A percentile compares a stretch with the other conserved stretches of the same genome.
Evolutionary conservation across 2,888 invertebrate genomes (phyloP).

Genomic region (Saturnia japonica): DNA sequence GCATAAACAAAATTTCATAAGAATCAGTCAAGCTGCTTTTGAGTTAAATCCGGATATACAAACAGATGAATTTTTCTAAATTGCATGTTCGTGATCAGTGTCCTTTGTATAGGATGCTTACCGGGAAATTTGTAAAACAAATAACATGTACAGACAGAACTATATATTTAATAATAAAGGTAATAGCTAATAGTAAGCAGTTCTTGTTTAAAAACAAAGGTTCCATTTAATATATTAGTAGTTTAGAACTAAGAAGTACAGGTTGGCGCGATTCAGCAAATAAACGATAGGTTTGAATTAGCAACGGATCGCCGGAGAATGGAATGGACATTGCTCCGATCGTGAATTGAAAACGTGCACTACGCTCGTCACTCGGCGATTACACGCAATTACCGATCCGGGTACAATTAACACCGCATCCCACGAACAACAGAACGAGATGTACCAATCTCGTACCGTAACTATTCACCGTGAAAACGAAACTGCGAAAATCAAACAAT

Average conservation of each 20-base stretch:
- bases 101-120: too few species aligned
- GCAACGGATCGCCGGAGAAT: constrained; percentile 21
- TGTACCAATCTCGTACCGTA: constrained; percentile 11
- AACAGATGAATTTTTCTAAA: too few species aligned
- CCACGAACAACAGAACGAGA: constrained; percentile 18
- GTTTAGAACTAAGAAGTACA: neutral
- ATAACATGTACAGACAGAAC: too few species aligned
- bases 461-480: constrained; percentile 12
- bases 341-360: constrained; percentile 62
- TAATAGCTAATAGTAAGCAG: neutral
- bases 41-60: too few species aligned
- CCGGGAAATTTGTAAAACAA: too few species aligned
- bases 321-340: constrained; percentile 23
- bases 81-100: too few species aligned
- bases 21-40: too few species aligned
- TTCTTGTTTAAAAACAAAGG: neutral
- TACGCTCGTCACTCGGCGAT: constrained; percentile 55
- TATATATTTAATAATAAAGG: too few species aligned
- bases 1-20: too few species aligned
- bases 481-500: constrained; percentile 13
- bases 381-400: constrained; percentile 51
- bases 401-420: constrained; percentile 21
- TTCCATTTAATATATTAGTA: neutral
- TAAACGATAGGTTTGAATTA: constrained; percentile 22
- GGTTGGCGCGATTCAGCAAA: constrained; percentile 7